Evolutionary conservation across 2,888 invertebrate genomes (phyloP), one percentile per base, ranked within the genome.

Genomic region (Himalopsyche anomala): DNA sequence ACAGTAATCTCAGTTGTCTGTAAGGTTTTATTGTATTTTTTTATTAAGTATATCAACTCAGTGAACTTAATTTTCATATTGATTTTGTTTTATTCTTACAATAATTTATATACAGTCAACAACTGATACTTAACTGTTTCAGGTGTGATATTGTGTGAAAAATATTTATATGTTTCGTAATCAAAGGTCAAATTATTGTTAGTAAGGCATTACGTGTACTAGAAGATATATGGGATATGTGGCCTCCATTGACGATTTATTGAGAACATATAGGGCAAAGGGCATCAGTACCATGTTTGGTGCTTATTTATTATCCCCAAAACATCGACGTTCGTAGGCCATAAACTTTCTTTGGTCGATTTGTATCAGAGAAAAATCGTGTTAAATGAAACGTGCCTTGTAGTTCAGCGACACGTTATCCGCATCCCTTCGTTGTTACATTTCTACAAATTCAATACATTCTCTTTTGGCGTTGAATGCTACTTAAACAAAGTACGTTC

Each of bases 371-470:
- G 82, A 51, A 45, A 81, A 81, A 51, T 81, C 82, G 40, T 54
- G 82, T 51, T 51, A 81, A 81, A 81, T 81, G 82, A 81, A 28
- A 45, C 82, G 82, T 54, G 54, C 82, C 17, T 45, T 54, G 82
- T 81, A 81, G 82, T 81, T 81, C 15, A 9, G 62, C 62, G 62
- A 62, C 62, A 62, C 62, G 62, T 62, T 62, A 62, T 28, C 28
- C n/a, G 11, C 62, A 19, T 19, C 28, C 62, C 5, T 51, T 15
- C 51, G 15, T 51, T 51, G 51, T 15, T 51, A 51, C 15, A 51
- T 51, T 51, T 51, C 51, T 51, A 51, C 51, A 51, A 51, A 51
- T 51, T 15, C 51, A 15, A 51, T 51, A 51, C 51, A 15, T 45
- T 4, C 15, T 15, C 51, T 51, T 51, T 51, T 51, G 15, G 51